Evolutionary conservation across 2,888 invertebrate genomes (phyloP), one percentile per base, ranked within the genome.

Genomic region (Andricus quercusramuli): DNA sequence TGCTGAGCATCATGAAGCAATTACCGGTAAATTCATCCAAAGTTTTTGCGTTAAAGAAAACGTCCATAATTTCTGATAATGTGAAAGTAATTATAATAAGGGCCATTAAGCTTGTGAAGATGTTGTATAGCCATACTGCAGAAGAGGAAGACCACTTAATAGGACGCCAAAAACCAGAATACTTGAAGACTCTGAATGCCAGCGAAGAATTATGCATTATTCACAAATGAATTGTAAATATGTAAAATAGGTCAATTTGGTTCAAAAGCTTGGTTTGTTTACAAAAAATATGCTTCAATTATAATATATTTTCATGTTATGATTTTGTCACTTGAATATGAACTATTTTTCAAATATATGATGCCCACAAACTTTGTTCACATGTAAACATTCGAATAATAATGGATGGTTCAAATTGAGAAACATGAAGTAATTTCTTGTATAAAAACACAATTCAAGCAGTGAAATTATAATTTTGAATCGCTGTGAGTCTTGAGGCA

Each of bases 1-100:
- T 85, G 0, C 89, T 87, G 17, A 89, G 80, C 44, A 86, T 79
- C 84, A 90, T 84, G 44, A 89, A 90, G 8, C 88, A 87, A 80
- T 84, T 88, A 41, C 85, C 86, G 1, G 88, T 85, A n/a, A 90
- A 79, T 25, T 85, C 86, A 41, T 89, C 87, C 74, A 88, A 83
- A 78, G 86, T 80, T n/a, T 84, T 82, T 5, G 83, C 84, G 4
- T 84, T 84, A 0, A 82, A 65, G 3, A 88, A 22, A n/a, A 90
- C 82, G 13, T 88, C 85, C 17, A 89, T 74, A 41, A 89, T 78
- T 82, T 89, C 87, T 37, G 84, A 85, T 64, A 88, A 59, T 2
- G 88, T 88, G 64, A 86, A 87, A 9, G 85, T 82, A 5, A 83
- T 78, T 44, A 88, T 85, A 32, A 85, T 64, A 66, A 79, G 82